phyloP scores from a whole-genome alignment of 2,113 vertebrate genomes.

The Recurvirostra avosetta region DNA sequence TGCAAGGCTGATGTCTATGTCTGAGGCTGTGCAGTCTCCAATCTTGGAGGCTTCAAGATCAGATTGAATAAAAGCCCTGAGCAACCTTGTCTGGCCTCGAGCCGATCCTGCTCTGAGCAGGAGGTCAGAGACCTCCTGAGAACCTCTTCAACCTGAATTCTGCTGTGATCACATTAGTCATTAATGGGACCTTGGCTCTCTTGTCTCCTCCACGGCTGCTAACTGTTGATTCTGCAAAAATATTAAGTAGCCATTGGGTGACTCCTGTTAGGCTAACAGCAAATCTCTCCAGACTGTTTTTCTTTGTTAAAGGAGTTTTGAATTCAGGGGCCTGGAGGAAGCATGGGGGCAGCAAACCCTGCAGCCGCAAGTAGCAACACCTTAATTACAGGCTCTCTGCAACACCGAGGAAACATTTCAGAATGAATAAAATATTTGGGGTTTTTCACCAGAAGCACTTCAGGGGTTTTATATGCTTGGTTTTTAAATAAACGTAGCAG shows the following conservation, averaged over 20 bases:
- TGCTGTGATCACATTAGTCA: not conserved
- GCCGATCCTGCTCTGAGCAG: not conserved
- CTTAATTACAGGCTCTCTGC: not conserved
- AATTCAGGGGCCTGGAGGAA: not conserved
- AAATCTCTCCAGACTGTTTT: not conserved
- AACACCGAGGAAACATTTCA: rapidly evolving
- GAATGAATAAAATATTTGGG: not conserved
- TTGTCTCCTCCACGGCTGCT: not conserved
- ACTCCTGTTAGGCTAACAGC: not conserved
- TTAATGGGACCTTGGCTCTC: not conserved
- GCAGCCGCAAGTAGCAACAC: not conserved
- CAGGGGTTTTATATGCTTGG: not conserved
- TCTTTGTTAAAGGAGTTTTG: not conserved
- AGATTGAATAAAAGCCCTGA: not conserved
- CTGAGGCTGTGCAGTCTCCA: not conserved
- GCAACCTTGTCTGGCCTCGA: not conserved
- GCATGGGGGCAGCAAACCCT: not conserved
- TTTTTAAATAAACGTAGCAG: not conserved
- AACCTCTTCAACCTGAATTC: not conserved
- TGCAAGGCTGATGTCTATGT: not conserved
- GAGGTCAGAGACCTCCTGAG: not conserved
- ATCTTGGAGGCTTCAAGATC: not conserved
- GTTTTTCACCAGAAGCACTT: not conserved
- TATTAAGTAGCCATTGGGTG: not conserved
- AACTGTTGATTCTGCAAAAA: not conserved